These are phyloP conservation scores for Hystrix cristata DNA, from an alignment of 2,113 vertebrate genomes.

Conservation along the genomic window DNA sequence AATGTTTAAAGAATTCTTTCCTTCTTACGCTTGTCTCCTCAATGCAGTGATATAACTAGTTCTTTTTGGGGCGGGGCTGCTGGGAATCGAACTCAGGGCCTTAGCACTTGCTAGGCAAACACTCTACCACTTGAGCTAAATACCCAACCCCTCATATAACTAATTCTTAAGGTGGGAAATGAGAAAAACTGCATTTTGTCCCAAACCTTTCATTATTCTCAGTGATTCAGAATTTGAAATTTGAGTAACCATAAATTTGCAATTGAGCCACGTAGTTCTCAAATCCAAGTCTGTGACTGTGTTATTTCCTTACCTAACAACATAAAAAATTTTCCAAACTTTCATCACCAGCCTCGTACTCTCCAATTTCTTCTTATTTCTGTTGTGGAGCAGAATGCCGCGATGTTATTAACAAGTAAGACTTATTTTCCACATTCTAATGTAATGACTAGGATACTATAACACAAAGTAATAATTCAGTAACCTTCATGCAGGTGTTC, in stretches of 20 bases:
- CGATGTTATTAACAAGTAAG: background rate
- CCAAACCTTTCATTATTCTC: background rate
- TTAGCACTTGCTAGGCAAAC: no score
- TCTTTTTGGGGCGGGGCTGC: background rate
- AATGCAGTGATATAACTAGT: background rate
- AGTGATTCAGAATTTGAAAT: constrained; percentile 36
- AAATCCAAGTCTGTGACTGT: background rate
- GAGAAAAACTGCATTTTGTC: background rate
- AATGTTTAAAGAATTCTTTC: background rate
- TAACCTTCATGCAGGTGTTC: background rate
- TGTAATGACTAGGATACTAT: background rate
- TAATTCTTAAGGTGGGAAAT: background rate
- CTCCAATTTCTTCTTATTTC: background rate
- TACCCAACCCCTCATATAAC: background rate
- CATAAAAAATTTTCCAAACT: background rate
- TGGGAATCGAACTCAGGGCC: no score
- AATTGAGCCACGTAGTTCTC: background rate
- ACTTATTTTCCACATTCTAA: background rate
- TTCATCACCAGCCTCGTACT: background rate
- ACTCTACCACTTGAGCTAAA: no score
- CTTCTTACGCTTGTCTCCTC: background rate
- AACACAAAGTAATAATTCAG: background rate
- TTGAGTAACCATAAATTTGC: background rate
- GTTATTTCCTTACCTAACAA: background rate
- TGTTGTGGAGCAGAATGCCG: background rate